These are phyloP conservation scores for Prionailurus viverrinus DNA, from an alignment of 2,113 vertebrate genomes.

Conservation along the genomic window DNA sequence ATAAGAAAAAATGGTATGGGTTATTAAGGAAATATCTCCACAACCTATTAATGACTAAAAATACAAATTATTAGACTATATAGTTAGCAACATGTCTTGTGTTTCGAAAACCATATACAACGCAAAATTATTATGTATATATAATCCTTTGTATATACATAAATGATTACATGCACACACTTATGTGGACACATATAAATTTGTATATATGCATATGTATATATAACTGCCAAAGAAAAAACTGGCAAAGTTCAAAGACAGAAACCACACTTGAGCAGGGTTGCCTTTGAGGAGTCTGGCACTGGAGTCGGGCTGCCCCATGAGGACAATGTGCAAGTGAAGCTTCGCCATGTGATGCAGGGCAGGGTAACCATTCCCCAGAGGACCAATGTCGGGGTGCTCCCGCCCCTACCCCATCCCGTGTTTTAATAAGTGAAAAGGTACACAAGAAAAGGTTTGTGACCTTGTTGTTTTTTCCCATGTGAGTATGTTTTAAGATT, in stretches of 20 bases:
- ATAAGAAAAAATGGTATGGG: background rate
- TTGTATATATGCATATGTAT: background rate
- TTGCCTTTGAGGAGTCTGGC: background rate
- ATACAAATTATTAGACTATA: background rate
- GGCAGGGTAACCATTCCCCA: accelerated
- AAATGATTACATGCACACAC: background rate
- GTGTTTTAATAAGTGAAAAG: background rate
- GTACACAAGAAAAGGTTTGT: background rate
- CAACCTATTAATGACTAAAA: background rate
- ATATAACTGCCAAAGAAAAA: background rate
- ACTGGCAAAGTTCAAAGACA: background rate
- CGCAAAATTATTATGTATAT: background rate
- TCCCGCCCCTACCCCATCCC: background rate
- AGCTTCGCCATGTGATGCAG: accelerated
- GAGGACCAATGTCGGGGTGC: background rate
- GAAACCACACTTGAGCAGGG: too few relatives aligned
- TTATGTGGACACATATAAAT: background rate
- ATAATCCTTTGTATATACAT: background rate
- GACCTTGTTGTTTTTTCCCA: background rate
- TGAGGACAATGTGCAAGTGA: accelerated
- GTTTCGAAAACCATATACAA: background rate
- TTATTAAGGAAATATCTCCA: background rate
- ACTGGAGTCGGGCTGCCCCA: background rate
- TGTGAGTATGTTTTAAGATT: background rate
- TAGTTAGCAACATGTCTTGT: background rate